Percentiles rank a stretch among this genome's conserved stretches.
Evolutionary conservation across 2,888 invertebrate species (phyloP).

Genomic region (Mythimna pallens): DNA sequence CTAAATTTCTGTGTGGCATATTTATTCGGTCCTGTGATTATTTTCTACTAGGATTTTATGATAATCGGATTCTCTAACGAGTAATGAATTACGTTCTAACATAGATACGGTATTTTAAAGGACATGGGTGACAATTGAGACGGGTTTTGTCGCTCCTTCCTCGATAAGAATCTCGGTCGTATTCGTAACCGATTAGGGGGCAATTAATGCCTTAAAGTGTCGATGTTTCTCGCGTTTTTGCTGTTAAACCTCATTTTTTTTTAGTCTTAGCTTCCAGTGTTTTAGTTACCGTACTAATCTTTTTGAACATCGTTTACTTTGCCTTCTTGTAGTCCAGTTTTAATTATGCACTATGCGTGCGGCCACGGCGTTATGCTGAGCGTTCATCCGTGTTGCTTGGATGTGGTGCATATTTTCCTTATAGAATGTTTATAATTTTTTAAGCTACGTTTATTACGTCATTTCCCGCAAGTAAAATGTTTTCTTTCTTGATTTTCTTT

Average conservation of each 20-base stretch:
- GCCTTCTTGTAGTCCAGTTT: not conserved
- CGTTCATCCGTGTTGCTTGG: too few species aligned
- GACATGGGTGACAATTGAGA: slow-evolving; percentile 55
- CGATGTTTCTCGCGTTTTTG: slow-evolving; percentile 39
- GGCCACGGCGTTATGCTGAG: too few species aligned
- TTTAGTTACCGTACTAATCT: slow-evolving; percentile 6
- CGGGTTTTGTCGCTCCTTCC: slow-evolving; percentile 33
- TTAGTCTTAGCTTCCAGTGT: not conserved
- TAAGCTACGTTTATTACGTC: too few species aligned
- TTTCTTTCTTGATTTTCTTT: too few species aligned
- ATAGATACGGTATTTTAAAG: slow-evolving; percentile 67
- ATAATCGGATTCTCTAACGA: slow-evolving; percentile 83
- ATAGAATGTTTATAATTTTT: too few species aligned
- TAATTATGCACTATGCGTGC: not conserved
- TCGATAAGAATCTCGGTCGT: slow-evolving; percentile 57
- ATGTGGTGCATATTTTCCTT: too few species aligned
- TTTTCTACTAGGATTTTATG: slow-evolving; percentile 89
- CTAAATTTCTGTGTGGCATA: slow-evolving; percentile 88
- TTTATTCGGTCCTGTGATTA: slow-evolving; percentile 86
- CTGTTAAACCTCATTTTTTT: slow-evolving; percentile 12
- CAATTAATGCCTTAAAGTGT: slow-evolving; percentile 29
- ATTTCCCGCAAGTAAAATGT: too few species aligned
- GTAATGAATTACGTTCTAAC: slow-evolving; percentile 85
- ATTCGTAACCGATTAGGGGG: slow-evolving; percentile 29
- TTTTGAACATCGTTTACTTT: not conserved